A percentile compares a stretch with the other conserved stretches of the same genome.
Evolutionary conservation across 2,113 vertebrate genomes (phyloP).

Genomic region (Octodon degus): DNA sequence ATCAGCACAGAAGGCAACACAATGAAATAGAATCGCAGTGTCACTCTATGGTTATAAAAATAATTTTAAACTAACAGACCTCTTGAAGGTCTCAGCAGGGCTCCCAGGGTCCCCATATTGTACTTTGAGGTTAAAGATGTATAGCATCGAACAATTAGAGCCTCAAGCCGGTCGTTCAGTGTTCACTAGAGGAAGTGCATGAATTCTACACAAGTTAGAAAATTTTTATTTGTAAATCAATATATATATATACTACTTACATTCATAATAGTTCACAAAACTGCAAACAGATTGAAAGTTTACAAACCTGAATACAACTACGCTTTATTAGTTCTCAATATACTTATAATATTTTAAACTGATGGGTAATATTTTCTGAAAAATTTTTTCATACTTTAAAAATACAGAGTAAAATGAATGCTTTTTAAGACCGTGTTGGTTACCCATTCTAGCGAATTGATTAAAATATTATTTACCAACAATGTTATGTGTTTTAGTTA

Average conservation of each 20-base stretch:
- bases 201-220: background rate
- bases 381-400: background rate
- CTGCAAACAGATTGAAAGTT: conserved; percentile 11
- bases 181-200: background rate
- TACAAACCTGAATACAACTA: background rate
- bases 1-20: background rate
- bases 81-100: background rate
- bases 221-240: background rate
- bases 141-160: background rate
- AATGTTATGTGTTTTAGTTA: background rate
- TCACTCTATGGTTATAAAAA: background rate
- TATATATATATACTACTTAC: background rate
- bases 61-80: background rate
- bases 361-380: background rate
- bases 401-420: background rate
- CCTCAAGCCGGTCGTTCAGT: background rate
- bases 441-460: background rate
- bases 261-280: conserved; percentile 42
- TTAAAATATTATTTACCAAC: background rate
- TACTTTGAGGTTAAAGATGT: background rate
- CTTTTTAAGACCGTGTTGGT: background rate
- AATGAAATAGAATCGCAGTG: background rate
- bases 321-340: background rate
- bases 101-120: background rate
- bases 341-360: background rate